Evolutionary conservation across 1,140 invertebrate genomes (phyloP).

Genomic region (Bombus ignitus): DNA sequence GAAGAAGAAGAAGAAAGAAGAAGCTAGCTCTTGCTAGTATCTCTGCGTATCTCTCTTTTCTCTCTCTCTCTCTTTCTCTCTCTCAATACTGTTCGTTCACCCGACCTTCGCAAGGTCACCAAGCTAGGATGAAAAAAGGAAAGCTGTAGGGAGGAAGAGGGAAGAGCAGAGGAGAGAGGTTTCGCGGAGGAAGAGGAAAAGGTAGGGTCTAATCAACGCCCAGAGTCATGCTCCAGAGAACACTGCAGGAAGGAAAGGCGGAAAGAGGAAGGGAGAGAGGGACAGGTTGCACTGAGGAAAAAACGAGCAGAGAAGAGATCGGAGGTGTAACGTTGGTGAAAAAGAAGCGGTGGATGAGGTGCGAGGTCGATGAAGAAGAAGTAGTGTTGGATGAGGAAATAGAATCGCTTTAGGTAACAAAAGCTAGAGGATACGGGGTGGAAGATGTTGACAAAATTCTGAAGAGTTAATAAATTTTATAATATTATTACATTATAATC

Average conservation of each 20-base stretch:
- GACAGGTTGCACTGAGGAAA: constrained; percentile 19
- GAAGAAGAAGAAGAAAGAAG: constrained; percentile 11
- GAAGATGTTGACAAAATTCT: neutral
- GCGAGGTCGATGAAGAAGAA: neutral
- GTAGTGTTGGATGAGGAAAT: neutral
- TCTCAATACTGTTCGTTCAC: constrained; percentile 80
- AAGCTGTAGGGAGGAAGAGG: constrained; percentile 35
- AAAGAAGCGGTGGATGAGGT: constrained; percentile 25
- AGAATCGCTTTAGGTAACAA: neutral
- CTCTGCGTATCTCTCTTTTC: neutral
- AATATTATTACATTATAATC: neutral
- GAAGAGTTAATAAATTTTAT: neutral
- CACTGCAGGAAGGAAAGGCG: constrained; percentile 66
- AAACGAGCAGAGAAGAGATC: constrained; percentile 25
- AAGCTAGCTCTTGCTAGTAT: neutral
- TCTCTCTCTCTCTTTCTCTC: constrained; percentile 12
- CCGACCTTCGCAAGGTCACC: constrained; percentile 82
- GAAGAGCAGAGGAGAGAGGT: constrained; percentile 49
- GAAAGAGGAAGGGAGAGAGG: constrained; percentile 43
- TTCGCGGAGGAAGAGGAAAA: constrained; percentile 60
- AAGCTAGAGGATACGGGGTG: neutral
- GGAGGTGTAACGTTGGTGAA: constrained; percentile 5
- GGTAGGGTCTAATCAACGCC: constrained; percentile 80
- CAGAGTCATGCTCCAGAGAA: constrained; percentile 79
- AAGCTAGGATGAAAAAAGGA: constrained; percentile 68